These are phyloP conservation scores for Pristionchus entomophagus DNA, from an alignment of 2,888 invertebrate species.

Conservation along the genomic window DNA sequence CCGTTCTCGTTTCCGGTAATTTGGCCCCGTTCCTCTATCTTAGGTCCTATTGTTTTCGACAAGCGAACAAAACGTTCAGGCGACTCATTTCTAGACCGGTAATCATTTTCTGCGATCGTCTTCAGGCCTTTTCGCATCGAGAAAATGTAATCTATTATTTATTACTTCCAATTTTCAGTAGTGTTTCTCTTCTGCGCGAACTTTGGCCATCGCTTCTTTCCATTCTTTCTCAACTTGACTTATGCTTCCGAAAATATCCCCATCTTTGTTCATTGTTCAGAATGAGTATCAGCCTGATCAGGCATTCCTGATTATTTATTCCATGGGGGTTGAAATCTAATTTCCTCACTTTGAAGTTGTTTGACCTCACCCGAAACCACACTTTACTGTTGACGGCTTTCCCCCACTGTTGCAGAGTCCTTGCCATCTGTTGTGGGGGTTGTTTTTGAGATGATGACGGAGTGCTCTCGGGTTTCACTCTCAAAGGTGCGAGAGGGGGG, in stretches of 20 bases:
- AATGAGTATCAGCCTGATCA: too few relatives aligned
- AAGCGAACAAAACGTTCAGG: too few relatives aligned
- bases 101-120: too few relatives aligned
- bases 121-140: too few relatives aligned
- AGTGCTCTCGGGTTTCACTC: neutral
- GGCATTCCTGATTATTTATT: too few relatives aligned
- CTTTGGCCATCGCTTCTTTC: neutral
- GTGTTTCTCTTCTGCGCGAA: neutral
- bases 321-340: too few relatives aligned
- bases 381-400: neutral
- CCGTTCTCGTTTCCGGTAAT: neutral
- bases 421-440: neutral
- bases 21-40: neutral
- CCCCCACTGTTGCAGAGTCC: neutral
- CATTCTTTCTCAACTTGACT: neutral
- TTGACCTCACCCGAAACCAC: neutral
- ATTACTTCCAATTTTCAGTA: neutral
- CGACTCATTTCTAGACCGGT: too few relatives aligned
- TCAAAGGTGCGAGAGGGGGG: neutral
- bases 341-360: too few relatives aligned
- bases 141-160: neutral
- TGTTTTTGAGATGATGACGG: conserved; percentile 10
- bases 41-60: neutral
- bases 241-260: neutral
- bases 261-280: too few relatives aligned